A percentile compares a stretch with the other conserved stretches of the same genome.
phyloP scores from a whole-genome alignment of 2,113 vertebrate genomes.

The Mustela nigripes region DNA sequence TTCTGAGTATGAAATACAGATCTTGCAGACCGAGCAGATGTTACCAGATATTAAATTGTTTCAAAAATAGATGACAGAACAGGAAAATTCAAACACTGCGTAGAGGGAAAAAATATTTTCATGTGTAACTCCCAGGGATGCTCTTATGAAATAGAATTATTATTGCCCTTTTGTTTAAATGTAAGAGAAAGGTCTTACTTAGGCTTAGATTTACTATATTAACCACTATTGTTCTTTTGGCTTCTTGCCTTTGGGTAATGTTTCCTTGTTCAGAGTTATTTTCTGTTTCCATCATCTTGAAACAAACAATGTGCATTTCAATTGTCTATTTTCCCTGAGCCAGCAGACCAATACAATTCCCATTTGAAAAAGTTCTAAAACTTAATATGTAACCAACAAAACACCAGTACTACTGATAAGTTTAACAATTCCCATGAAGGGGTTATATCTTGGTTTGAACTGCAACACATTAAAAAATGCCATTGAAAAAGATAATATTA shows the following conservation, averaged over 20 bases:
- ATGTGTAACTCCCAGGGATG: conserved; percentile 48
- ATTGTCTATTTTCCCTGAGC: neutral
- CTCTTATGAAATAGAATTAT: conserved; percentile 58
- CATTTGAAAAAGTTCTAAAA: conserved; percentile 44
- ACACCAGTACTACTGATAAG: neutral
- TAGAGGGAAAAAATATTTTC: conserved; percentile 55
- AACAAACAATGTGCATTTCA: conserved; percentile 35
- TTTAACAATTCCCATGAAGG: neutral
- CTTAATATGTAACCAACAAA: conserved; percentile 2
- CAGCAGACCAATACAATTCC: conserved; percentile 28
- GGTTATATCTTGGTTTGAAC: neutral
- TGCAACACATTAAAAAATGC: neutral
- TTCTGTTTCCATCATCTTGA: conserved; percentile 44
- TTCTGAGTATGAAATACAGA: conserved; percentile 17
- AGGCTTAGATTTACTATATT: conserved; percentile 60
- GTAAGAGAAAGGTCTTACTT: conserved; percentile 46
- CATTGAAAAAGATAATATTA: neutral
- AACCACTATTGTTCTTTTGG: conserved; percentile 48
- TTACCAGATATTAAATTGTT: conserved; percentile 66
- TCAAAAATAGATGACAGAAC: conserved; percentile 66
- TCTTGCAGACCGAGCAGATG: neutral
- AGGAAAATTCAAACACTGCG: conserved; percentile 30
- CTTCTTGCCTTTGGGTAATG: conserved; percentile 17
- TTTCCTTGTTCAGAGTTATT: conserved; percentile 61
- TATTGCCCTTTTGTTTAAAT: conserved; percentile 57